A percentile compares a stretch with the other conserved stretches of the same genome.
Conservation (phyloP, 2,113 vertebrate species). For the Gobius niger region DNA sequence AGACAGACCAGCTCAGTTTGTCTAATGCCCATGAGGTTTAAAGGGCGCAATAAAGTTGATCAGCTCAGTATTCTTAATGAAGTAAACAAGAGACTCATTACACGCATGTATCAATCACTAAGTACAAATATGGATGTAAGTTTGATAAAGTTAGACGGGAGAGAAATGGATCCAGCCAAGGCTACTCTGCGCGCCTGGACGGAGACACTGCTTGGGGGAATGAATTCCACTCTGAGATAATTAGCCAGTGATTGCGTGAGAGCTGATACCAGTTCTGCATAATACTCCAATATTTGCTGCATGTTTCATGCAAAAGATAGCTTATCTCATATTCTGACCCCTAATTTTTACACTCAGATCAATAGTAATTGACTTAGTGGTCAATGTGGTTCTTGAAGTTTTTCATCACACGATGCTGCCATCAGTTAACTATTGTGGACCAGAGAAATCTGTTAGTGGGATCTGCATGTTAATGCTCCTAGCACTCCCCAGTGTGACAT, state of each 20-base stretch:
- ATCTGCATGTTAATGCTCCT: conserved; percentile 48
- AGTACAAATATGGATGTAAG: background rate
- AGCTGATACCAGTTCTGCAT: conserved; percentile 53
- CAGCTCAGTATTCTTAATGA: conserved; percentile 8
- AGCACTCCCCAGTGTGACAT: conserved; percentile 45
- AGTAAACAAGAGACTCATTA: conserved; percentile 20
- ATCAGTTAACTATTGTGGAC: conserved; percentile 23
- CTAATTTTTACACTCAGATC: conserved; percentile 64
- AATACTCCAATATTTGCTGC: conserved; percentile 59
- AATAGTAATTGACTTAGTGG: conserved; percentile 67
- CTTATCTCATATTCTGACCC: conserved; percentile 46
- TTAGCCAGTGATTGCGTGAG: conserved; percentile 59
- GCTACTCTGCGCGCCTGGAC: conserved; percentile 44
- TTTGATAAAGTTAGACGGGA: conserved; percentile 15
- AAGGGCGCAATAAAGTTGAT: conserved; percentile 29
- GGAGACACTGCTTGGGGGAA: conserved; percentile 49
- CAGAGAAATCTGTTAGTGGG: conserved; percentile 33
- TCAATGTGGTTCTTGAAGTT: conserved; percentile 62
- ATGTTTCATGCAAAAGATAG: conserved; percentile 50
- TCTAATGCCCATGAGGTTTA: conserved; percentile 34
- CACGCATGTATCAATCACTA: conserved; percentile 26
- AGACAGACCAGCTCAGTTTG: conserved; percentile 42
- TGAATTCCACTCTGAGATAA: conserved; percentile 58
- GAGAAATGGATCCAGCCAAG: conserved; percentile 40
- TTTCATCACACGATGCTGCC: conserved; percentile 43